phyloP scores from a whole-genome alignment of 2,888 invertebrate genomes.

The Eupithecia dodoneata region DNA sequence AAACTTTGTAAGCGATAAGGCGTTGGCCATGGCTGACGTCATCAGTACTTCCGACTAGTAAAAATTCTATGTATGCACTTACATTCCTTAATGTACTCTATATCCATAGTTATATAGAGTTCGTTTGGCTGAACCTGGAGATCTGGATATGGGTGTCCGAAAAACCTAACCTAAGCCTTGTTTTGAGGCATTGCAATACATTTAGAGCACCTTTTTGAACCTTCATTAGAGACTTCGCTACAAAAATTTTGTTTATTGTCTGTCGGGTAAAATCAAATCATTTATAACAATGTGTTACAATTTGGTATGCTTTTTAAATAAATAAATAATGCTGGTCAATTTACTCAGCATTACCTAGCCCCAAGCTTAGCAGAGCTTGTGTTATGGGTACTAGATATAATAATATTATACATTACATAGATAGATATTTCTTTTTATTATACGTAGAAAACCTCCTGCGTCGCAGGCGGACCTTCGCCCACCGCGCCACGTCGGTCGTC shows the following conservation, averaged over 20 bases:
- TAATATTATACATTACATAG: too few relatives aligned
- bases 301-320: not conserved
- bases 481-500: too few relatives aligned
- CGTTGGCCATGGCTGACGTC: conserved; percentile 58
- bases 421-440: too few relatives aligned
- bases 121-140: not conserved
- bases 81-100: not conserved
- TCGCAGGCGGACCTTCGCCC: too few relatives aligned
- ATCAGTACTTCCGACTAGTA: conserved; percentile 57
- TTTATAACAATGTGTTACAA: not conserved
- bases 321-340: too few relatives aligned
- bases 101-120: not conserved
- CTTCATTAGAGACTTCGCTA: not conserved
- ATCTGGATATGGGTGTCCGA: not conserved
- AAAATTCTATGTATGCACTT: conserved; percentile 30
- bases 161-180: not conserved
- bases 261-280: not conserved
- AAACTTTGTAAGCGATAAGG: conserved; percentile 49
- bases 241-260: not conserved
- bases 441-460: too few relatives aligned
- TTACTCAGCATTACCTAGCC: too few relatives aligned
- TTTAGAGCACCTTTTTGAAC: not conserved
- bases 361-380: too few relatives aligned
- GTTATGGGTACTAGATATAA: too few relatives aligned
- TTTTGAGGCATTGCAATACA: not conserved